Evolutionary conservation across 1,140 invertebrate genomes (phyloP).

Genomic region (Rhysida immarginata): DNA sequence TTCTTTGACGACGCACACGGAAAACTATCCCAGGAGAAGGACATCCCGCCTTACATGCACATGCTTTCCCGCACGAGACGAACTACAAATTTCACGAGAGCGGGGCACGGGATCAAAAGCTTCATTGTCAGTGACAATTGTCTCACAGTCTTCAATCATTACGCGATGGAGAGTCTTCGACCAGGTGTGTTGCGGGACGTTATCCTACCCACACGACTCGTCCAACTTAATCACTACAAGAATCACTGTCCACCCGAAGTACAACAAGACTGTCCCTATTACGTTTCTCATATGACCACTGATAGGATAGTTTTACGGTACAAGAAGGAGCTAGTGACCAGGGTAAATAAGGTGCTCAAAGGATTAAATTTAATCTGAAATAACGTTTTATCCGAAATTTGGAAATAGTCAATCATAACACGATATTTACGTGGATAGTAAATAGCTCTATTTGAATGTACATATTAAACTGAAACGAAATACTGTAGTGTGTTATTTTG

Average conservation of each 20-base stretch:
- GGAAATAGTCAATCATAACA: too few relatives aligned
- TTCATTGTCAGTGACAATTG: constrained; percentile 46
- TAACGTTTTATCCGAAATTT: too few relatives aligned
- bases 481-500: too few relatives aligned
- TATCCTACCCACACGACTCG: constrained; percentile 30
- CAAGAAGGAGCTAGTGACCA: constrained; percentile 12
- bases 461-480: too few relatives aligned
- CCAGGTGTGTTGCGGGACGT: constrained; percentile 36
- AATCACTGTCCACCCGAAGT: constrained; percentile 21
- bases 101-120: constrained; percentile 51
- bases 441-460: too few relatives aligned
- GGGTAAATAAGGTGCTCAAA: not conserved
- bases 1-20: too few relatives aligned
- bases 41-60: constrained; percentile 18
- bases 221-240: constrained; percentile 44
- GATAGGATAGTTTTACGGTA: constrained; percentile 14
- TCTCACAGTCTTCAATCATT: constrained; percentile 56
- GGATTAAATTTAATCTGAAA: too few relatives aligned
- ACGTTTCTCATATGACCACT: constrained; percentile 12
- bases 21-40: too few relatives aligned
- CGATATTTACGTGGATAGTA: too few relatives aligned
- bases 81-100: constrained; percentile 39
- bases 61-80: constrained; percentile 25
- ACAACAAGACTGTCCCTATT: constrained; percentile 16
- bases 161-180: constrained; percentile 43